Base-by-base conservation (phyloP, 1,140 invertebrate species). In the Melanaphis sacchari region DNA sequence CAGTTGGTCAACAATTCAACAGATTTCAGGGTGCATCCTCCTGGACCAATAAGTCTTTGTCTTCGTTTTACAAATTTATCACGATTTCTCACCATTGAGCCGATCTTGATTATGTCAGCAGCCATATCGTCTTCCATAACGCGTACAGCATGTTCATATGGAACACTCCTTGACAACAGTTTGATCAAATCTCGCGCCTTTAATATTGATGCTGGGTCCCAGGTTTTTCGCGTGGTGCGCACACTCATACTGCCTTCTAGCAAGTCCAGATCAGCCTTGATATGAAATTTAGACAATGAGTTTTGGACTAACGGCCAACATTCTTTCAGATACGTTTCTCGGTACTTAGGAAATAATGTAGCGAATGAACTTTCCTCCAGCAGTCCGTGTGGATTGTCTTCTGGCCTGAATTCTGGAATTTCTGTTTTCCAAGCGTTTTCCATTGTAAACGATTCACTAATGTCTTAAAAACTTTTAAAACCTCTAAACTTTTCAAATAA, bases 1-100 rank as follows among this genome's bases (percentile, higher is more conserved):
- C 99, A 99, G 95, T 98, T 97, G 3, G 99, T 99, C n/a, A 99
- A 95, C 31, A 99, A 95, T 96, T 99, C 99, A 93, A 99, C 98
- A 0, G 99, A 99, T 95, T 99, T 99, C 0, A 99, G 96, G 0
- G 99, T 99, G 31, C 98, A 98, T 26, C 99, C 99, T 95, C 99
- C 99, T 0, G 99, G 98, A 1, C 99, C 99, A 95, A 99, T 98
- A 0, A 99, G 95, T 90, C 99, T 96, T 95, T 99, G 98, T 54
- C 99, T 96, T 94, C 99, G 96, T 95, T 99, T 99, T 0, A 99
- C 96, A 96, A 99, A 99, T 94, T 99, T 97, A 94, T 99, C 99
- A 95, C 97, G 98, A 94, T 99, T 99, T 85, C 97, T 96, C 0
- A 99, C 97, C 94, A 99, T 96, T 40, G 97, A 97, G 52, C 98